Conservation (phyloP, 1,140 invertebrate genomes). For the Drosophila seguyi region DNA sequence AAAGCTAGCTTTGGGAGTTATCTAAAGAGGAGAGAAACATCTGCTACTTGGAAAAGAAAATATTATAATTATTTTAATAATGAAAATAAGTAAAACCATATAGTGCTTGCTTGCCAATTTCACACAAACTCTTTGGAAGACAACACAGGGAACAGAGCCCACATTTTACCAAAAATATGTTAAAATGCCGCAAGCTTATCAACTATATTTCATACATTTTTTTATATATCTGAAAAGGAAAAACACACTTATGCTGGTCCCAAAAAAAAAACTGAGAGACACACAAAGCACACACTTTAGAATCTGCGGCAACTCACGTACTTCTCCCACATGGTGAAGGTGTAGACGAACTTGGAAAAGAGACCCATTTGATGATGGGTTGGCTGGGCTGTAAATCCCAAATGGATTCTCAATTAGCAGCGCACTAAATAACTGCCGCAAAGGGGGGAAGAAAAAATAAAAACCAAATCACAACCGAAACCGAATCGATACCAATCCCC, state of each 20-base stretch:
- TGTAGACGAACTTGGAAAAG: constrained; percentile 74
- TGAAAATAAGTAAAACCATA: background rate
- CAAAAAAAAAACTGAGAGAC: background rate
- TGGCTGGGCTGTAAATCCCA: constrained; percentile 33
- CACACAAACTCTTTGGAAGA: background rate
- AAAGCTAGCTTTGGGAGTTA: constrained; percentile 4
- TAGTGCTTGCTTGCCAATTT: background rate
- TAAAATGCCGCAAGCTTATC: constrained; percentile 6
- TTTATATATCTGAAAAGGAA: background rate
- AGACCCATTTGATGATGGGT: constrained; percentile 65
- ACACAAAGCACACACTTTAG: background rate
- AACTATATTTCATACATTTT: too few relatives aligned
- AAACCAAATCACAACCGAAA: constrained; percentile 6
- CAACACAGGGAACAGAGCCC: too few relatives aligned
- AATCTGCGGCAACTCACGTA: constrained; percentile 42
- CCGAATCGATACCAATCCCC: constrained; percentile 18
- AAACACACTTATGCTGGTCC: constrained; percentile 21
- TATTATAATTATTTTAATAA: background rate
- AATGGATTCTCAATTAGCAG: constrained; percentile 70
- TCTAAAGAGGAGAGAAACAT: background rate
- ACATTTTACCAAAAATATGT: constrained; percentile 19
- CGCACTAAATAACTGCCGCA: constrained; percentile 33
- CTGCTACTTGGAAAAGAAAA: background rate
- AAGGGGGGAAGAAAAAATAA: background rate
- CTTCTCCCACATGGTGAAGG: constrained; percentile 72